Evolutionary conservation across 2,888 invertebrate genomes (phyloP).

Genomic region (Therioaphis trifolii): DNA sequence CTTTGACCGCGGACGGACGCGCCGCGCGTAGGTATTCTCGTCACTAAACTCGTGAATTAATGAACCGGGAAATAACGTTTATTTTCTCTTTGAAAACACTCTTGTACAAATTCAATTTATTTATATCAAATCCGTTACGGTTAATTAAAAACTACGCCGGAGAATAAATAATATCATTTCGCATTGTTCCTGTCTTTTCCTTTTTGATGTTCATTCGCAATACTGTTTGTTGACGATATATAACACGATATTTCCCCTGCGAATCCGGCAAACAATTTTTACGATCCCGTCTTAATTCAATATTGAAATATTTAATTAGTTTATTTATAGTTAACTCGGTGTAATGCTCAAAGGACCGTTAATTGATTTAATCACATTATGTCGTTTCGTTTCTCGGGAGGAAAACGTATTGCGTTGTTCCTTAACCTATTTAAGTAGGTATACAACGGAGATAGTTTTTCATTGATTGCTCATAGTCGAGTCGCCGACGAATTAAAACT

Average conservation of each 20-base stretch:
- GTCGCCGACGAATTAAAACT: background rate
- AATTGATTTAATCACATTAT: background rate
- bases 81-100: conserved; percentile 41
- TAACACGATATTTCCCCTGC: no score
- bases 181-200: background rate
- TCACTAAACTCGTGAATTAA: conserved; percentile 24
- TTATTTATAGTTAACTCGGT: background rate
- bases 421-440: background rate
- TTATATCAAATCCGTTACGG: conserved; percentile 14
- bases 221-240: background rate
- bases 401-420: background rate
- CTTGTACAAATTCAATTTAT: conserved; percentile 27
- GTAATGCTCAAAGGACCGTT: background rate
- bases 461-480: background rate
- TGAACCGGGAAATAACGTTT: conserved; percentile 24
- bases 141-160: conserved; percentile 31
- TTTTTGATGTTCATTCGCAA: background rate
- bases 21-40: background rate
- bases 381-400: background rate
- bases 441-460: background rate
- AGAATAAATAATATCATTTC: background rate
- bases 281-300: background rate
- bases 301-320: background rate
- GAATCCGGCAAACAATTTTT: background rate
- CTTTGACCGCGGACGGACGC: background rate